Conservation (phyloP, 2,888 invertebrate species). For the Andrena bicolor region DNA sequence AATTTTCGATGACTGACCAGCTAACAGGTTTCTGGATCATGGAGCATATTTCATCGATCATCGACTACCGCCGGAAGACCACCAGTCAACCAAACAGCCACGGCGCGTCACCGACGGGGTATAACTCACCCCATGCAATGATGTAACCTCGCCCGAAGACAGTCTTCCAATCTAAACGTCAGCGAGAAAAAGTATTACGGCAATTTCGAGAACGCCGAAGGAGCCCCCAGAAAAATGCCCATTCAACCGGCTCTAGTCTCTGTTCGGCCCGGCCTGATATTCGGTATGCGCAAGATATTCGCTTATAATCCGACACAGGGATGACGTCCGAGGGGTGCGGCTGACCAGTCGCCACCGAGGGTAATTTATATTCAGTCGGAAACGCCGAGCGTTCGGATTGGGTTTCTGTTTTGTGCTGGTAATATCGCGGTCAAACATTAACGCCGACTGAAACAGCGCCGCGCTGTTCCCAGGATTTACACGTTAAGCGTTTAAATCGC, state of each 20-base stretch:
- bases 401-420: constrained; percentile 53
- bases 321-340: constrained; percentile 1
- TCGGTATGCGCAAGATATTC: constrained; percentile 60
- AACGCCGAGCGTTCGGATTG: constrained; percentile 36
- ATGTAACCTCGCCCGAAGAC: constrained; percentile 1
- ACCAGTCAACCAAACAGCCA: constrained; percentile 18
- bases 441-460: constrained; percentile 46
- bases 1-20: too few species aligned
- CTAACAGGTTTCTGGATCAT: too few species aligned
- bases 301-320: constrained; percentile 38
- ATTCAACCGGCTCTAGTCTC: constrained; percentile 34
- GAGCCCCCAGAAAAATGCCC: constrained; percentile 40
- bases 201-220: constrained; percentile 50
- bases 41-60: neutral
- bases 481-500: constrained; percentile 63
- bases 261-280: constrained; percentile 35
- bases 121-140: constrained; percentile 22
- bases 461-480: constrained; percentile 58
- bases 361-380: constrained; percentile 70
- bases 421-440: constrained; percentile 65
- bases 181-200: constrained; percentile 62
- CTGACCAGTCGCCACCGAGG: constrained; percentile 42
- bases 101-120: constrained; percentile 40
- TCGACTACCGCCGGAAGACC: neutral
- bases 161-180: constrained; percentile 66